Conservation (phyloP, 2,113 vertebrate species). For the Carettochelys insculpta region DNA sequence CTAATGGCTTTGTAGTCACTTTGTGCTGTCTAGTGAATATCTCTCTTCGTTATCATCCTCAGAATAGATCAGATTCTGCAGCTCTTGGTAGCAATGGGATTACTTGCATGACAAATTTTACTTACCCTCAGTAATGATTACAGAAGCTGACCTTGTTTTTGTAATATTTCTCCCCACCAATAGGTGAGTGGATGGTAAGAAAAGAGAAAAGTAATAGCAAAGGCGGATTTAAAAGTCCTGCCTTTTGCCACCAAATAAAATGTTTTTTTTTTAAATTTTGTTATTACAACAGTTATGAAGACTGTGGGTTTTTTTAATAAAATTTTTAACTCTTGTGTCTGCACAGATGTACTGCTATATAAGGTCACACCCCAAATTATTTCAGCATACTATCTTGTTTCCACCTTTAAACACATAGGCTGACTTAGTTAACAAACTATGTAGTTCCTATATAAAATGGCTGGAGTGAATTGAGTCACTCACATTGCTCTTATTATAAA, state of each 20-base stretch:
- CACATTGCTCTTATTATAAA: not conserved
- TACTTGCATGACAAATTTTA: not conserved
- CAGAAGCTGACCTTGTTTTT: not conserved
- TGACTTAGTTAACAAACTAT: conserved; percentile 4
- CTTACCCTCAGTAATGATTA: not conserved
- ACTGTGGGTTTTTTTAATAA: not conserved
- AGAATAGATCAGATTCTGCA: conserved; percentile 49
- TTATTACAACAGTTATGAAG: not conserved
- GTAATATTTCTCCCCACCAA: not conserved
- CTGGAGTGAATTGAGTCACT: not conserved
- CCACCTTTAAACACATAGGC: not conserved
- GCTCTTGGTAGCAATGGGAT: conserved; percentile 46
- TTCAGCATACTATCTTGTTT: not conserved
- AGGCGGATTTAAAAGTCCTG: not conserved
- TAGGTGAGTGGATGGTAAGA: not conserved
- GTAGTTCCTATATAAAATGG: not conserved
- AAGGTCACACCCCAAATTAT: conserved; percentile 22
- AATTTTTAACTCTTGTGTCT: not conserved
- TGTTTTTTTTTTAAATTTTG: not conserved
- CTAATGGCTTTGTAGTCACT: conserved; percentile 4
- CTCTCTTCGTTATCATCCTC: conserved; percentile 14
- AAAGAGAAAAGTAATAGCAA: conserved; percentile 16
- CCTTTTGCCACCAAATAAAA: not conserved
- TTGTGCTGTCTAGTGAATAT: conserved; percentile 29
- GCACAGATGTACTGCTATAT: not conserved